Evolutionary conservation across 2,888 invertebrate species (phyloP).

Genomic region (Psylliodes chrysocephalus): DNA sequence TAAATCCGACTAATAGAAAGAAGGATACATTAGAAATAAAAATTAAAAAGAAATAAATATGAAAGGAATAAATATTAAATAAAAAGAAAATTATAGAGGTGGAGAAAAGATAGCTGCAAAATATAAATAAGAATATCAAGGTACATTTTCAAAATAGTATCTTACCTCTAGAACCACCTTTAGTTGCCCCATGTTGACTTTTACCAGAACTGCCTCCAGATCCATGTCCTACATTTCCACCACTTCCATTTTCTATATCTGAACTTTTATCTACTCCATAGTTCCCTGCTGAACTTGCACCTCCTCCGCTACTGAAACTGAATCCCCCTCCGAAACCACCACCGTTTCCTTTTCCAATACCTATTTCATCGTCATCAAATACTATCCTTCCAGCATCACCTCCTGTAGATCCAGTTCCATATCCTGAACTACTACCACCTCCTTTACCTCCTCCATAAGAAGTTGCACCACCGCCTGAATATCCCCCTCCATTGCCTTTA

Average conservation of each 20-base stretch:
- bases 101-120: conserved; percentile 2
- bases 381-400: not conserved
- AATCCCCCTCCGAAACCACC: conserved; percentile 10
- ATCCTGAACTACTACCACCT: not conserved
- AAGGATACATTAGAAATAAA: too few species aligned
- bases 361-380: not conserved
- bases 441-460: conserved; percentile 12
- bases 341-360: not conserved
- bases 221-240: conserved; percentile 8
- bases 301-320: conserved; percentile 9
- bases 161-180: too few species aligned
- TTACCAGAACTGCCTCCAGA: not conserved
- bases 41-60: too few species aligned
- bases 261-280: not conserved
- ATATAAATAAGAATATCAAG: not conserved
- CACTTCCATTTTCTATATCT: too few species aligned
- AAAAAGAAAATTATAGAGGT: too few species aligned
- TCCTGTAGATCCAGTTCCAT: too few species aligned
- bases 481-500: too few species aligned
- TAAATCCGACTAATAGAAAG: too few species aligned
- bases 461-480: too few species aligned
- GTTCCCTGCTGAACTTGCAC: not conserved
- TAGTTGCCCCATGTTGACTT: not conserved
- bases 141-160: not conserved
- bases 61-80: too few species aligned